Conservation (phyloP, 2,888 invertebrate genomes). For the Eutolmus rufibarbis region DNA sequence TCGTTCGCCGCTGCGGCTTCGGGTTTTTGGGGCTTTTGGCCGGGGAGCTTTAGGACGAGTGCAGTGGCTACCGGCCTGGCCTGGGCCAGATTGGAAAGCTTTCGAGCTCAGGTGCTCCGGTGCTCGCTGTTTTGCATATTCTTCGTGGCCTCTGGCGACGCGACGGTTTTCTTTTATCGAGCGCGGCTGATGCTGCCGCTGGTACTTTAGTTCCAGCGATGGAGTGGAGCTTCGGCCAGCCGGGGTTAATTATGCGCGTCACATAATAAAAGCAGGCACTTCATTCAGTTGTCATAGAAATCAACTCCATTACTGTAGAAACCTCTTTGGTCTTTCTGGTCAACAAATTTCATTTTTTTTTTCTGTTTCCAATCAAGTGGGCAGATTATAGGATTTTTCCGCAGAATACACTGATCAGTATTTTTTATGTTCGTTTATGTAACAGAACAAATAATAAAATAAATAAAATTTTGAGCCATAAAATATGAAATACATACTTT, state of each 20-base stretch:
- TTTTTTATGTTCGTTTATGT: too few species aligned
- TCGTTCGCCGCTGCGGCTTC: not conserved
- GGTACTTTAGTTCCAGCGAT: not conserved
- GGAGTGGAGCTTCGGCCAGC: not conserved
- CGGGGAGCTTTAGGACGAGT: not conserved
- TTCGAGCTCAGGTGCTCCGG: not conserved
- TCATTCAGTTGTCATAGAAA: not conserved
- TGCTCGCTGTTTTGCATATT: not conserved
- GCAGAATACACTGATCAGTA: too few species aligned
- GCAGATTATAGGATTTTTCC: too few species aligned
- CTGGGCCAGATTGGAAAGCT: not conserved
- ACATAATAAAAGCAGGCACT: not conserved
- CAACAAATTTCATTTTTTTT: too few species aligned
- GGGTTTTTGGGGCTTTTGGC: not conserved
- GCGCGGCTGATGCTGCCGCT: not conserved
- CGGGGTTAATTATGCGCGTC: not conserved
- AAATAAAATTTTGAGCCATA: too few species aligned
- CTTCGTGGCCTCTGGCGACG: not conserved
- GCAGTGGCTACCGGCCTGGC: not conserved
- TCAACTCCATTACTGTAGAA: not conserved
- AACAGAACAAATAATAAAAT: too few species aligned
- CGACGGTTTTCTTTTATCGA: not conserved
- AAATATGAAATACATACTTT: too few species aligned
- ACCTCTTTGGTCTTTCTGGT: not conserved
- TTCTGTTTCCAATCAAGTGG: too few species aligned